Evolutionary conservation across 2,797 vertebrate genomes (phyloP), one percentile per base, ranked within the genome.

Genomic region (Oryzias dopingdopingensis): DNA sequence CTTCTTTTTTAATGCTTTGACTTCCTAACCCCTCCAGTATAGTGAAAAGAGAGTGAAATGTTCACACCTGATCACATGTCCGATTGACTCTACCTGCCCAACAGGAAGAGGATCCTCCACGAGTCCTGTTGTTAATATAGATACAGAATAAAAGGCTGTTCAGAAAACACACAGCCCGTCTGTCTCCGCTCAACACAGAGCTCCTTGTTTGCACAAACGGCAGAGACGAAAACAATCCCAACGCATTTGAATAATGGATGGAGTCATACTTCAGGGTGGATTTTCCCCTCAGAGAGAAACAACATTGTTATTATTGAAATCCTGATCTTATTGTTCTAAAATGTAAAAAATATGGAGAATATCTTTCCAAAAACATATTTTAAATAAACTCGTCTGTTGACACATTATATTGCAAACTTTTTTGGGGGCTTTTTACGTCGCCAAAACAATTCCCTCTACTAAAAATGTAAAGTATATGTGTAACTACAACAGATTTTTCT

Each of bases 191-290:
- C 62, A 72, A 77, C 49, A 79, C 8, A 23, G 40, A 48, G 59
- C 51, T 49, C n/a, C 47, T 69, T 74, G 58, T 76, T 79, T 65
- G 48, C 14, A 23, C 49, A 48, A 37, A 62, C 53, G 56, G 20
- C 51, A 13, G 54, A 62, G 40, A 18, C 58, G 48, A 64, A 56
- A 77, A 50, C 69, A 29, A 52, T 72, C 53, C 48, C 51, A n/a
- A 42, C 49, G 40, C 59, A 45, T 76, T 57, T 75, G 65, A 81
- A 80, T 75, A 67, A 78, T 68, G 70, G 59, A 74, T 80, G 56
- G 57, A 65, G 14, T n/a, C 62, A 51, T 52, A 51, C 68, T 66
- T 65, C 71, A 59, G 17, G 24, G 42, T 24, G 57, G 65, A 58
- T 65, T 77, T 70, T 53, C 54, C 49, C 24, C 56, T 56, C 42